These are phyloP conservation scores for Congeria kusceri DNA, from an alignment of 2,888 invertebrate species.

Conservation along the genomic window DNA sequence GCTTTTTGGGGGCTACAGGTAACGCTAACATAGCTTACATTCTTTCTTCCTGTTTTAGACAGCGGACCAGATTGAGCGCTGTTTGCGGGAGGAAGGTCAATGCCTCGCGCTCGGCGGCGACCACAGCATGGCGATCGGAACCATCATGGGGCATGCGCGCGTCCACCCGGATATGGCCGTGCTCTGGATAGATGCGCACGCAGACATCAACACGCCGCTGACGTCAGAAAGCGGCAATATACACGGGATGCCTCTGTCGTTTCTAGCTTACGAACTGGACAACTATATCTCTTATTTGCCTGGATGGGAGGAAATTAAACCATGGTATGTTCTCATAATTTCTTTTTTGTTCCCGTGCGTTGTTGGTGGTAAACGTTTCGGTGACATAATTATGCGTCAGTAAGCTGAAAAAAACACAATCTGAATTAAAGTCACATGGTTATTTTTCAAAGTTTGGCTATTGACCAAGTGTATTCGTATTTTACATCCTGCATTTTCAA, in stretches of 20 bases:
- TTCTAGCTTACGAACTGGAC: constrained; percentile 91
- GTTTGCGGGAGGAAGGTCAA: constrained; percentile 69
- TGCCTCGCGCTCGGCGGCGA: constrained; percentile 94
- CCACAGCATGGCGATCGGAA: constrained; percentile 94
- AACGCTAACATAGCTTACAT: no score
- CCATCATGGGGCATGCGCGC: constrained; percentile 81
- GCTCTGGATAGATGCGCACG: constrained; percentile 96
- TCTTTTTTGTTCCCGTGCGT: neutral
- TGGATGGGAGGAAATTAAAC: constrained; percentile 93
- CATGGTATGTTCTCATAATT: constrained; percentile 87
- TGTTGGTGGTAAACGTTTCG: no score
- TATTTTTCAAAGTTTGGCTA: no score
- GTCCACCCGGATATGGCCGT: constrained; percentile 90
- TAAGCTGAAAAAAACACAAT: no score
- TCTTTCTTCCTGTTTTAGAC: constrained; percentile 50
- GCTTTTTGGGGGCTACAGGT: no score
- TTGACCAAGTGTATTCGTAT: no score
- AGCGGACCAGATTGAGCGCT: constrained; percentile 72
- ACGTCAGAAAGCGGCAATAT: constrained; percentile 93
- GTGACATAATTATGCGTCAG: no score
- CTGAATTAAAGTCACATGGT: no score
- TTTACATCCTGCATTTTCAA: no score
- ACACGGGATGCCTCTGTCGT: constrained; percentile 92
- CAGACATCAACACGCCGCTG: constrained; percentile 95
- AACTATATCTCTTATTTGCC: constrained; percentile 91